Conservation (phyloP, 2,113 vertebrate genomes). For the Pollimyrus isidori region DNA sequence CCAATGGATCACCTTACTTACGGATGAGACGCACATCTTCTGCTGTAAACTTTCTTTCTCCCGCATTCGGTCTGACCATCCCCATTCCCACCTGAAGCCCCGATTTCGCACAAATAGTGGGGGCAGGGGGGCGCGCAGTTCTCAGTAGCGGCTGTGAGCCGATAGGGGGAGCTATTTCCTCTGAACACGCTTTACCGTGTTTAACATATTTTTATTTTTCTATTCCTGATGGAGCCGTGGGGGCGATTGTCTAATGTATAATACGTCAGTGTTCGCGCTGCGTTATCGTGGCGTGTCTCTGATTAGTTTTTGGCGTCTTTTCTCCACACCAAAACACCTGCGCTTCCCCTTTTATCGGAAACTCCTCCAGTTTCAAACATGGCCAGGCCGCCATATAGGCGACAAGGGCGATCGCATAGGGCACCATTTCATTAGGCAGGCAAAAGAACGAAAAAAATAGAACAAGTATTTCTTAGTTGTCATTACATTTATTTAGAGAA, state of each 20-base stretch:
- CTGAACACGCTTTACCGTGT: background rate
- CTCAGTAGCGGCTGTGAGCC: background rate
- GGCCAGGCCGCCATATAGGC: background rate
- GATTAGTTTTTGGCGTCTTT: background rate
- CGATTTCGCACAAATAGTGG: background rate
- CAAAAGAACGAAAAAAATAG: background rate
- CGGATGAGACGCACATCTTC: background rate
- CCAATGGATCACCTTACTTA: background rate
- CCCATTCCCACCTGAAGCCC: background rate
- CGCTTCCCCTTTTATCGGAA: background rate
- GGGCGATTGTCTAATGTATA: background rate
- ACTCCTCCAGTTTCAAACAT: background rate
- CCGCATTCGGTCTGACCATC: background rate
- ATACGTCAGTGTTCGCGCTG: background rate
- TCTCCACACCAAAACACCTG: background rate
- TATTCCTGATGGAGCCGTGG: background rate
- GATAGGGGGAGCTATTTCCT: conserved; percentile 17
- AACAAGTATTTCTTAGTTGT: background rate
- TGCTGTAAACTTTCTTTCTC: background rate
- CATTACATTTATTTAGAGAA: background rate
- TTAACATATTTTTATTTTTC: background rate
- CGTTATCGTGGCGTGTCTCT: background rate
- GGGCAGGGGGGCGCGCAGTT: background rate
- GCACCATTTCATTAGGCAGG: background rate
- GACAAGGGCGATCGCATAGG: background rate